Evolutionary conservation across 2,888 invertebrate species (phyloP).

Genomic region (Xanthorhoe spadicearia): DNA sequence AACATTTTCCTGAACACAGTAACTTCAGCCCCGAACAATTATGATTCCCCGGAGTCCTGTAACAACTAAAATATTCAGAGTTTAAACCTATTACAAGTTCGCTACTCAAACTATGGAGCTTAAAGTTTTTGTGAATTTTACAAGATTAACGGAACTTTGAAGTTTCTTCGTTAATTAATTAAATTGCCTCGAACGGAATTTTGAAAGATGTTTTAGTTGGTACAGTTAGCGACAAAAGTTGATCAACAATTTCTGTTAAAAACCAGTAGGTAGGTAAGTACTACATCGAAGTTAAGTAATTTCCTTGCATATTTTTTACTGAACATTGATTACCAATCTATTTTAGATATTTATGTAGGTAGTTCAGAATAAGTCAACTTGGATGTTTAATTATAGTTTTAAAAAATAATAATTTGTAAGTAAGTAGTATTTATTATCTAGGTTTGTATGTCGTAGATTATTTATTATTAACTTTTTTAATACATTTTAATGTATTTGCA

Average conservation of each 20-base stretch:
- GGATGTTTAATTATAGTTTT: too few relatives aligned
- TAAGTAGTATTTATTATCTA: too few relatives aligned
- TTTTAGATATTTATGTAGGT: too few relatives aligned
- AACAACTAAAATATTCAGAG: conserved; percentile 63
- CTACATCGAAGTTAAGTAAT: too few relatives aligned
- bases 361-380: too few relatives aligned
- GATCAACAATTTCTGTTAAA: background rate
- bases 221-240: background rate
- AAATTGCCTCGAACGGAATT: conserved; percentile 46
- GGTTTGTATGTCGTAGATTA: too few relatives aligned
- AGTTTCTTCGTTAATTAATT: conserved; percentile 71
- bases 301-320: too few relatives aligned
- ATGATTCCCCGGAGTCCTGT: conserved; percentile 36
- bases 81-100: conserved; percentile 75
- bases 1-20: background rate
- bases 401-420: too few relatives aligned
- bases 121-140: conserved; percentile 80
- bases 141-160: conserved; percentile 66
- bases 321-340: too few relatives aligned
- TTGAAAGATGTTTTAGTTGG: conserved; percentile 18
- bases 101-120: conserved; percentile 66
- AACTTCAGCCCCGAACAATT: conserved; percentile 41
- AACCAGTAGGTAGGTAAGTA: too few relatives aligned
- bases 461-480: too few relatives aligned
- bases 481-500: too few relatives aligned